Base-by-base conservation (phyloP, 2,797 vertebrate genomes). In the Diglossa cyanea region DNA sequence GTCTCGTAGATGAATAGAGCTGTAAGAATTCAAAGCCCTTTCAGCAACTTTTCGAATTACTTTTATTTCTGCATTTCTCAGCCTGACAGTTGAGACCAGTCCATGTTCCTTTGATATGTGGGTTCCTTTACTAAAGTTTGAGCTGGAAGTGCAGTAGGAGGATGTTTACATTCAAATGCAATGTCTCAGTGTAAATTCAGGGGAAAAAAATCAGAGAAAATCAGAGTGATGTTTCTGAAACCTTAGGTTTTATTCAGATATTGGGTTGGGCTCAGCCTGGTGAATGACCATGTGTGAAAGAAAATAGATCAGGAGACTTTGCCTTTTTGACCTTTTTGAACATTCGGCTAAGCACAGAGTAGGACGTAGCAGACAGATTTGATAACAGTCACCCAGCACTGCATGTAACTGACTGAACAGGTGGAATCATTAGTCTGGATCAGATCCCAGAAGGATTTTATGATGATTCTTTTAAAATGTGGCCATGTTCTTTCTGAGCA, bases 381-480 rank as follows among this genome's bases (percentile, higher is more conserved):
- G 70, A n/a, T 65, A 54, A 72, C 74, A 83, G 89, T 88, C 66
- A 28, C 58, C 75, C 86, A 76, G 89, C 66, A 24, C 73, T 57
- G 76, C 40, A 0, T 75, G 70, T 51, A 61, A 55, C 70, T 73
- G 87, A 54, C 73, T 82, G 95, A 93, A 96, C 91, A 96, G 96
- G 87, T 95, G 90, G 85, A 90, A 84, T 90, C 88, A 63, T 95
- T 88, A 93, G 33, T 84, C 91, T 96, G 93, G 90, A 96, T 94
- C 90, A 50, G 68, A 88, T 95, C 92, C 95, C 93, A 88, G 89
- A 76, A 88, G 82, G 93, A 66, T 91, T 95, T 94, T 90, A 86
- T 84, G 90, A 68, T 85, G 93, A 73, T 92, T 94, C 86, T 94
- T 90, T 94, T 65, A 61, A 95, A 95, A 88, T 45, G 65, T 76